Conservation (phyloP, 1,140 invertebrate genomes). For the Ephestia elutella region DNA sequence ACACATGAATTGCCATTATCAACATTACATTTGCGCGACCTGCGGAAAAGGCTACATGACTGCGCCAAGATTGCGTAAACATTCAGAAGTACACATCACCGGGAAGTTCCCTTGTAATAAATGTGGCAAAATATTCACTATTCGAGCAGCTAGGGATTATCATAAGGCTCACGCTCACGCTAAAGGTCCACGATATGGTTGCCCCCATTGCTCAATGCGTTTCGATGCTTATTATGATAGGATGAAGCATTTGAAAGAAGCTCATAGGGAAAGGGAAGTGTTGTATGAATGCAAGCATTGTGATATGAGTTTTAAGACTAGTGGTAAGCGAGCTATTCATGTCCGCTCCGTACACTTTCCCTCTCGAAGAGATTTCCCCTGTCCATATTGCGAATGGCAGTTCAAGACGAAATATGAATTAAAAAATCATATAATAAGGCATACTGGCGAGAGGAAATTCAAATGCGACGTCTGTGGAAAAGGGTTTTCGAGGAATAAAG, state of each 20-base stretch:
- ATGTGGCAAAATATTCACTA: conserved; percentile 48
- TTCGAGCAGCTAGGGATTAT: conserved; percentile 52
- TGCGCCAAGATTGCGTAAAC: conserved; percentile 54
- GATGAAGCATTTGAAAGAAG: conserved; percentile 58
- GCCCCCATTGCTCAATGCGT: conserved; percentile 55
- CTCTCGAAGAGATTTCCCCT: conserved; percentile 38
- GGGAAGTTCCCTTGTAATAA: conserved; percentile 60
- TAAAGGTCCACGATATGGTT: conserved; percentile 57
- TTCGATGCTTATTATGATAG: conserved; percentile 57
- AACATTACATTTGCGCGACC: conserved; percentile 66
- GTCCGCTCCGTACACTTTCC: conserved; percentile 50
- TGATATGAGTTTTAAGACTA: conserved; percentile 55
- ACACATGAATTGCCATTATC: conserved; percentile 68
- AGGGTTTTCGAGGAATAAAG: conserved; percentile 55
- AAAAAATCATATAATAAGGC: conserved; percentile 56
- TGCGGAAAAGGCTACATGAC: conserved; percentile 71
- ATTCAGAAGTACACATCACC: conserved; percentile 55
- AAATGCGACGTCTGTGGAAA: conserved; percentile 61
- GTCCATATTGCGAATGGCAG: conserved; percentile 50
- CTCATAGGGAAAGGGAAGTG: conserved; percentile 53
- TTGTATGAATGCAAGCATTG: conserved; percentile 54
- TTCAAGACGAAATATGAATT: conserved; percentile 58
- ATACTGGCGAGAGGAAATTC: conserved; percentile 55
- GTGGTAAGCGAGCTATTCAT: conserved; percentile 53
- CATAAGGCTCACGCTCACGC: conserved; percentile 54